phyloP scores from a whole-genome alignment of 1,140 invertebrate species.

The Ceratosolen solmsi region DNA sequence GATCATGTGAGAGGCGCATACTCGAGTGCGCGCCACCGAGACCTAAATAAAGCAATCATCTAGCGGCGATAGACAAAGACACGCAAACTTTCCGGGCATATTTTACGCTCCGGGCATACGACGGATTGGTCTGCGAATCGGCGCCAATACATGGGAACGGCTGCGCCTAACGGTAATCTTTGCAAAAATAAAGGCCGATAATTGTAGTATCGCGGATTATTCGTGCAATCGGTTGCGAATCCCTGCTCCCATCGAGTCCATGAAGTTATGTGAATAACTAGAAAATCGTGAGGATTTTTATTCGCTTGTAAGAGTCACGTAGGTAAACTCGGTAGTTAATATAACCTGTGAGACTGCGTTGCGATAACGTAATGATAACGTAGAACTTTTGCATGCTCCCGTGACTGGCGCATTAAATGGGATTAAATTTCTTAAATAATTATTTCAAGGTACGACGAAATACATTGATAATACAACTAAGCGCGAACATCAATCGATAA shows the following conservation, averaged over 20 bases:
- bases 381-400: background rate
- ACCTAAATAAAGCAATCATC: conserved; percentile 40
- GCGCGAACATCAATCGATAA: background rate
- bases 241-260: background rate
- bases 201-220: too few species aligned
- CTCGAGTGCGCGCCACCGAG: background rate
- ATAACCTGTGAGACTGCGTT: background rate
- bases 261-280: too few species aligned
- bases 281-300: background rate
- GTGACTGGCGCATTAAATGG: background rate
- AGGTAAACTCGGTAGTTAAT: background rate
- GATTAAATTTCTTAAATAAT: background rate
- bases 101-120: background rate
- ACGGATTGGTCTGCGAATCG: background rate
- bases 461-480: background rate
- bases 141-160: background rate
- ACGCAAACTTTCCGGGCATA: background rate
- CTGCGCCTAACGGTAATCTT: conserved; percentile 1
- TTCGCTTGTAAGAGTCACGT: background rate
- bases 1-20: background rate
- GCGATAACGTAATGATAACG: background rate
- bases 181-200: background rate
- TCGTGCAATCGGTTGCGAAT: background rate
- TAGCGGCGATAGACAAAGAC: background rate
- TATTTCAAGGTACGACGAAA: background rate